Percentiles rank a stretch among this genome's conserved stretches.
phyloP scores from a whole-genome alignment of 2,888 invertebrate species.

The Caenorhabditis sulstoni region DNA sequence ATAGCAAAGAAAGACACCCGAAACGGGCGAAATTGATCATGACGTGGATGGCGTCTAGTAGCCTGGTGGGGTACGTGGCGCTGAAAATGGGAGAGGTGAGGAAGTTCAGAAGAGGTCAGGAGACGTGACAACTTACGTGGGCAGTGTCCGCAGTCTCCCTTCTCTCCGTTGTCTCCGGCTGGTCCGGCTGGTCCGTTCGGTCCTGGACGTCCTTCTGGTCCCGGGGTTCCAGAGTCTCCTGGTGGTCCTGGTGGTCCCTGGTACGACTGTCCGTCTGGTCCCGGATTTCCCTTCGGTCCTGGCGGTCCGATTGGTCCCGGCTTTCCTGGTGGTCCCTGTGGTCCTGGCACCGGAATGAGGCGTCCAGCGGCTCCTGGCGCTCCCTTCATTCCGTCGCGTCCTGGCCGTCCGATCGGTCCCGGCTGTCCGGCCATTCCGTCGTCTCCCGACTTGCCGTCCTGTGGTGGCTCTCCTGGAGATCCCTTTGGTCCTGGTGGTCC shows the following conservation, averaged over 20 bases:
- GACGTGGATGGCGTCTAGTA: conserved; percentile 64
- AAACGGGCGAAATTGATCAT: conserved; percentile 60
- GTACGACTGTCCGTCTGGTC: conserved; percentile 76
- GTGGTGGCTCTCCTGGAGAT: conserved; percentile 73
- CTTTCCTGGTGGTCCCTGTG: conserved; percentile 74
- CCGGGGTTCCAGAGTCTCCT: conserved; percentile 74
- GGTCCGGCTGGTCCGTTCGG: conserved; percentile 72
- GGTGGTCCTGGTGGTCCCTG: conserved; percentile 74
- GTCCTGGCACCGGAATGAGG: conserved; percentile 75
- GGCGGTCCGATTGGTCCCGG: conserved; percentile 72
- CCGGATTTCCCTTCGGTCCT: conserved; percentile 73
- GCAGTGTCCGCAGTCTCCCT: conserved; percentile 73
- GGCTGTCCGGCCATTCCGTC: conserved; percentile 75
- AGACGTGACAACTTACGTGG: conserved; percentile 63
- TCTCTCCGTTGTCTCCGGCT: conserved; percentile 73
- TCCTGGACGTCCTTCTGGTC: conserved; percentile 73
- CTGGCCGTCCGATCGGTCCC: conserved; percentile 74
- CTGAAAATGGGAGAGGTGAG: conserved; percentile 56
- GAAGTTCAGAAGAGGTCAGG: neutral
- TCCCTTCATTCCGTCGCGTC: conserved; percentile 75
- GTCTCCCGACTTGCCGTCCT: conserved; percentile 72
- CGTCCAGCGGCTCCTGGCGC: conserved; percentile 74
- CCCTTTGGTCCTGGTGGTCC: conserved; percentile 80
- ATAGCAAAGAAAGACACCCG: conserved; percentile 59
- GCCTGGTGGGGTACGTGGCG: conserved; percentile 75